These are phyloP conservation scores for Mesocentrotus franciscanus DNA, from an alignment of 53 echinoderm and acorn worm genomes.

Conservation along the genomic window DNA sequence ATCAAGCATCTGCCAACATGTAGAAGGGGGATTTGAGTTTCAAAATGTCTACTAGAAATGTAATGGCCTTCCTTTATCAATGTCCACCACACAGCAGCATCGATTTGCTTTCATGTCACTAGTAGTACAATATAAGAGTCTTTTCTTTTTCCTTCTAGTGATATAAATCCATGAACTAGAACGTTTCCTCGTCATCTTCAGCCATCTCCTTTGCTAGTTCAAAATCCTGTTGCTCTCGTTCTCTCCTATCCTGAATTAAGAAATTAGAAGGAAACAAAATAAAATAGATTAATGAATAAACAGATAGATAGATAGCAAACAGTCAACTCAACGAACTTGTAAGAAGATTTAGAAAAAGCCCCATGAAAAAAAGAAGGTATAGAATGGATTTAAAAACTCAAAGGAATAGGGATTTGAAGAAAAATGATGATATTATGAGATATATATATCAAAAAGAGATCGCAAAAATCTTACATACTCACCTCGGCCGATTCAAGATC, in stretches of 20 bases:
- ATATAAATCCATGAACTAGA: constrained; percentile 63
- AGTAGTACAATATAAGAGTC: constrained; percentile 60
- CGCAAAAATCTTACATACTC: not conserved
- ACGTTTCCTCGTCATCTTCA: constrained; percentile 95
- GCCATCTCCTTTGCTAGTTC: constrained; percentile 99
- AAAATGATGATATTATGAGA: not conserved
- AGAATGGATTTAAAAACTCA: not conserved
- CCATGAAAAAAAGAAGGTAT: not conserved
- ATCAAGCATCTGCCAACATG: constrained; percentile 3
- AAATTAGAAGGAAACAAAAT: not conserved
- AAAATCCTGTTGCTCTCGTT: constrained; percentile 96
- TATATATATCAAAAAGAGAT: not conserved
- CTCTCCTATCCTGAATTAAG: constrained; percentile 84
- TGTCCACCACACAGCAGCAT: constrained; percentile 32
- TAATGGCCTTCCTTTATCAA: constrained; percentile 6
- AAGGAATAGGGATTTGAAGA: not conserved
- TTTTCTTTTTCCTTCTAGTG: not conserved
- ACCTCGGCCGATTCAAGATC: constrained; percentile 98
- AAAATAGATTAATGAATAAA: not conserved
- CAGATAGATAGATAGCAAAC: too few relatives aligned
- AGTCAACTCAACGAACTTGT: not conserved
- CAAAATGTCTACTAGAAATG: not conserved
- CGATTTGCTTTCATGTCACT: not conserved
- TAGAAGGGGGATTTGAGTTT: not conserved
- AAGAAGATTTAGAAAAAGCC: too few relatives aligned